Conservation (phyloP, 2,113 vertebrate genomes). For the Azemiops feae region DNA sequence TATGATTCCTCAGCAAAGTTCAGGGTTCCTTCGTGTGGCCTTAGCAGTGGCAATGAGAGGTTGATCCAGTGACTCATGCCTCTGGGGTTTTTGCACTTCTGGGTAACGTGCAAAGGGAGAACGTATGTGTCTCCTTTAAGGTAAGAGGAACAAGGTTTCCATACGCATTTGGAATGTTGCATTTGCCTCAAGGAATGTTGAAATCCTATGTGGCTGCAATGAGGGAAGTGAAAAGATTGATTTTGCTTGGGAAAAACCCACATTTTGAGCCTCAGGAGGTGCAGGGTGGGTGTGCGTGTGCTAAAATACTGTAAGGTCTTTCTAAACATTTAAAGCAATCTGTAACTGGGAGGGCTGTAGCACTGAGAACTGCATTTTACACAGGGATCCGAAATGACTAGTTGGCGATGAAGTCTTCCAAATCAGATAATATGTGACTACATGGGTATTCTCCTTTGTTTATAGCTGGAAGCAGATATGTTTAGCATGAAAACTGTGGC, state of each 20-base stretch:
- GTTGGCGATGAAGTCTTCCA: neutral
- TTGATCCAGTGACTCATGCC: neutral
- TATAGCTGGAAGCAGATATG: neutral
- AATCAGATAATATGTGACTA: neutral
- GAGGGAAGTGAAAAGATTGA: conserved; percentile 1
- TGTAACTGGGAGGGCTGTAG: neutral
- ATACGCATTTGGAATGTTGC: neutral
- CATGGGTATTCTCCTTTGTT: neutral
- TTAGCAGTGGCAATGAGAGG: neutral
- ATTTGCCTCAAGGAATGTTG: conserved; percentile 3
- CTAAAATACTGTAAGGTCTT: neutral
- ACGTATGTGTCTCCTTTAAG: neutral
- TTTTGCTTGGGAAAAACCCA: neutral
- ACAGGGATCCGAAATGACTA: neutral
- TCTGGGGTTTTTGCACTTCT: neutral
- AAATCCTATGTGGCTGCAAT: conserved; percentile 7
- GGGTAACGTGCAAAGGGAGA: neutral
- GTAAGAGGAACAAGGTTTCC: neutral
- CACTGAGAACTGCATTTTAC: neutral
- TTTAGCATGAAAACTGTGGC: neutral
- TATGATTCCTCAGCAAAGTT: neutral
- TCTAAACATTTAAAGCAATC: neutral
- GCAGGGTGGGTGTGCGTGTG: neutral
- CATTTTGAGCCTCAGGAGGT: neutral
- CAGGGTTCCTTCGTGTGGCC: neutral